Conservation (phyloP, 2,113 vertebrate species). For the Heterocephalus glaber region DNA sequence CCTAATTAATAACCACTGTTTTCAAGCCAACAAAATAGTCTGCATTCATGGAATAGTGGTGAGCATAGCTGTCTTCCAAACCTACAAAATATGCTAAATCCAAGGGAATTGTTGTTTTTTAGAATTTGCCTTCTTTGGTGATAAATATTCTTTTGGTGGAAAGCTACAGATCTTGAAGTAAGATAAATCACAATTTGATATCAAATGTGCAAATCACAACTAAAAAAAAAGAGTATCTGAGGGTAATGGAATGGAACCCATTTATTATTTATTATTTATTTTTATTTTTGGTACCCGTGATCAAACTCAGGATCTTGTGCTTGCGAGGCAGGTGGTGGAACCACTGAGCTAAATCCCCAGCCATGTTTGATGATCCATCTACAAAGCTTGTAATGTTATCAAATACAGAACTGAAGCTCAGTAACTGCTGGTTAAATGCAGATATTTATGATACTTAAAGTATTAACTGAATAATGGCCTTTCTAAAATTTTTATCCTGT, state of each 20-base stretch:
- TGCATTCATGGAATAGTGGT: conserved; percentile 88
- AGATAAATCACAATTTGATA: conserved; percentile 42
- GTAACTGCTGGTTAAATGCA: neutral
- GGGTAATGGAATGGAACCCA: neutral
- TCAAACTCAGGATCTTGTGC: too few relatives aligned
- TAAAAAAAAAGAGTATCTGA: neutral
- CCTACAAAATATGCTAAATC: neutral
- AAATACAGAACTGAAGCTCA: neutral
- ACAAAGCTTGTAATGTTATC: neutral
- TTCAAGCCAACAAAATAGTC: fast-evolving
- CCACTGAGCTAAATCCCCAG: too few relatives aligned
- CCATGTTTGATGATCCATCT: neutral
- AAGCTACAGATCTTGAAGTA: neutral
- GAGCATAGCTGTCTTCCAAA: conserved; percentile 89
- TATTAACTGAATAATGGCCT: neutral
- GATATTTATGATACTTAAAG: neutral
- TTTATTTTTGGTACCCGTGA: too few relatives aligned
- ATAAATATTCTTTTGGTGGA: neutral
- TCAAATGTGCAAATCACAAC: neutral
- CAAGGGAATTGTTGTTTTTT: neutral
- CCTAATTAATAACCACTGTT: neutral
- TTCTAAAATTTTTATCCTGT: neutral
- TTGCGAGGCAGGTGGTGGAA: too few relatives aligned
- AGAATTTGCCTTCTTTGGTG: neutral
- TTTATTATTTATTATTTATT: too few relatives aligned